Evolutionary conservation across 2,113 vertebrate genomes (phyloP).

Genomic region (Chelonoidis abingdonii): DNA sequence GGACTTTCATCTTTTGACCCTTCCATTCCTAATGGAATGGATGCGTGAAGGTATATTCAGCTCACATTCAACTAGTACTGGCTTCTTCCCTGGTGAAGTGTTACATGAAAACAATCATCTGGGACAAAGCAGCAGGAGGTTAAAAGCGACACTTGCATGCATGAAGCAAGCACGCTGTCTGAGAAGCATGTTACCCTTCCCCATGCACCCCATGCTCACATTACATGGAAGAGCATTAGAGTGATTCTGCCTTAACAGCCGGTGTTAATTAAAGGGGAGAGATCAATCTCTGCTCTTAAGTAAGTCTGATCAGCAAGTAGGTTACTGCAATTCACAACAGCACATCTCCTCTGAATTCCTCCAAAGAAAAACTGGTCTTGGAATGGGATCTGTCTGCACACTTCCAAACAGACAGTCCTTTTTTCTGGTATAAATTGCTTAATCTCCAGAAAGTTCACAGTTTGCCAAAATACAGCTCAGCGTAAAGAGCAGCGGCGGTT

Average conservation of each 20-base stretch:
- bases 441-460: neutral
- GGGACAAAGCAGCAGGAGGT: neutral
- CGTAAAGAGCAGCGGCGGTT: neutral
- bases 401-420: neutral
- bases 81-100: neutral
- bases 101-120: neutral
- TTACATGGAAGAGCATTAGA: slow-evolving; percentile 11
- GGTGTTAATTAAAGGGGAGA: slow-evolving; percentile 14
- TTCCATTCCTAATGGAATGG: neutral
- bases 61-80: neutral
- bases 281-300: slow-evolving; percentile 25
- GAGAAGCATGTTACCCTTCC: neutral
- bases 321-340: neutral
- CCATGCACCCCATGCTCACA: neutral
- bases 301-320: neutral
- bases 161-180: neutral
- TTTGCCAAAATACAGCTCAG: neutral
- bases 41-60: neutral
- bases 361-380: neutral
- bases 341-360: neutral
- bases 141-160: neutral
- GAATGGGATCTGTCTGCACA: neutral
- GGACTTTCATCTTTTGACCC: neutral
- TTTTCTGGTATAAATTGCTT: neutral
- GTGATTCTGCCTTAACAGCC: neutral